These are phyloP conservation scores for Sphyrna mokarran DNA, from an alignment of 2,113 vertebrate species.

Conservation along the genomic window DNA sequence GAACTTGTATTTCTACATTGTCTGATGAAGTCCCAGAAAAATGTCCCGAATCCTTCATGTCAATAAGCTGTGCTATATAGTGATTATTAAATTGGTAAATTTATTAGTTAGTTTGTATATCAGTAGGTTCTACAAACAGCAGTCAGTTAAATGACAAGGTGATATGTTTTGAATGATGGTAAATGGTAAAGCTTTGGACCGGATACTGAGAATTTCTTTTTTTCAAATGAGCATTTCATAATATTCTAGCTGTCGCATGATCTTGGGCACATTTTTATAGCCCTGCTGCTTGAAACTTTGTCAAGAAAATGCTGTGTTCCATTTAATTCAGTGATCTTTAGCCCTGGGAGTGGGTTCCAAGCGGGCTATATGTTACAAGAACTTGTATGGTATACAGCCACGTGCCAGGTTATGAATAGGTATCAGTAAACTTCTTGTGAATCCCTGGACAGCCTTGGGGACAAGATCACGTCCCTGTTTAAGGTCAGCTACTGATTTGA, in stretches of 20 bases:
- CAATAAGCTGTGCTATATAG: neutral
- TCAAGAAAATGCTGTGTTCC: neutral
- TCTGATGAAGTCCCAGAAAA: neutral
- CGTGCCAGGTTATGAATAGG: neutral
- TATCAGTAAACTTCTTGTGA: neutral
- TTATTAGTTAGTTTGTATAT: neutral
- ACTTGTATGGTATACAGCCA: neutral
- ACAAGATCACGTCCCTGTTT: neutral
- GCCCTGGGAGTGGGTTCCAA: neutral
- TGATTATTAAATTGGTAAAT: neutral
- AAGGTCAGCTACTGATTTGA: conserved; percentile 16
- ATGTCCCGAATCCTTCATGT: neutral
- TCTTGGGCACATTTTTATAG: neutral
- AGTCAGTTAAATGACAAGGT: neutral
- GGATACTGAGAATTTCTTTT: neutral
- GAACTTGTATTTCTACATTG: neutral
- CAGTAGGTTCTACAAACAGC: neutral
- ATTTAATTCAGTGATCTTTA: neutral
- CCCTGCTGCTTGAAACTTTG: neutral
- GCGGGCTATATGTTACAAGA: neutral
- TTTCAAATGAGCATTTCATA: neutral
- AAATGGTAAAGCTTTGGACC: neutral
- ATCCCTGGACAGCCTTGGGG: neutral
- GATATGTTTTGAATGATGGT: neutral
- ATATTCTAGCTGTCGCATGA: neutral